These are phyloP conservation scores for Lagodon rhomboides DNA, from an alignment of 2,797 vertebrate genomes.

Conservation along the genomic window DNA sequence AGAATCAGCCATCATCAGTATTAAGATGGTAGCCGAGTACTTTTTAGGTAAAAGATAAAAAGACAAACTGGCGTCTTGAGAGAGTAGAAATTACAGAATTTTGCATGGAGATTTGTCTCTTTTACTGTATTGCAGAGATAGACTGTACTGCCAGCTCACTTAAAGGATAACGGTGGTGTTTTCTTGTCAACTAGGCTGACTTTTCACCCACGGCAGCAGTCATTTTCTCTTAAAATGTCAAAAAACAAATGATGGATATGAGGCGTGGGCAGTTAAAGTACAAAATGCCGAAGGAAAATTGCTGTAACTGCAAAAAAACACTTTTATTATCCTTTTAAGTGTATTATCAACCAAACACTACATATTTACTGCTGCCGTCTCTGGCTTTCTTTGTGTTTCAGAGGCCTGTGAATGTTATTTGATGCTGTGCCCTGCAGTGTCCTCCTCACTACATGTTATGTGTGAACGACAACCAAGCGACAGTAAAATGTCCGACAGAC, in stretches of 20 bases:
- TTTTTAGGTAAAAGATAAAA: slow-evolving; percentile 37
- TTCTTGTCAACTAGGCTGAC: slow-evolving; percentile 9
- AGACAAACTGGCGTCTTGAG: slow-evolving; percentile 26
- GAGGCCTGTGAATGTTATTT: slow-evolving; percentile 61
- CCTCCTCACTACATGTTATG: slow-evolving; percentile 33
- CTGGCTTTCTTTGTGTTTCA: slow-evolving; percentile 33
- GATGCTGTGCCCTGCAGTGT: slow-evolving; percentile 52
- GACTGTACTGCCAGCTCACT: slow-evolving; percentile 16
- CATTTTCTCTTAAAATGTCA: slow-evolving; percentile 26
- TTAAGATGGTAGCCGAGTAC: slow-evolving; percentile 36
- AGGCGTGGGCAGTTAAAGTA: slow-evolving; percentile 11
- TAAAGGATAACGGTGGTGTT: slow-evolving; percentile 28
- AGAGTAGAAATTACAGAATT: slow-evolving; percentile 24
- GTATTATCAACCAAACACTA: slow-evolving; percentile 62
- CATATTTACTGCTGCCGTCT: slow-evolving; percentile 20
- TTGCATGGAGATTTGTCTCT: slow-evolving; percentile 47
- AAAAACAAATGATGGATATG: neutral
- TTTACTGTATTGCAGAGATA: slow-evolving; percentile 31
- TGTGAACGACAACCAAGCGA: slow-evolving; percentile 23
- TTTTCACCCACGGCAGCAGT: slow-evolving; percentile 7
- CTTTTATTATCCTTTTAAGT: slow-evolving; percentile 41
- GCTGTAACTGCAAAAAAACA: slow-evolving; percentile 28
- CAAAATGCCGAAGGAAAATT: slow-evolving; percentile 39
- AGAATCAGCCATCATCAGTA: slow-evolving; percentile 21
- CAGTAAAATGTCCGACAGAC: slow-evolving; percentile 31